Evolutionary conservation across 2,113 vertebrate genomes (phyloP), one percentile per base, ranked within the genome.

Genomic region (Fulmarus glacialis): DNA sequence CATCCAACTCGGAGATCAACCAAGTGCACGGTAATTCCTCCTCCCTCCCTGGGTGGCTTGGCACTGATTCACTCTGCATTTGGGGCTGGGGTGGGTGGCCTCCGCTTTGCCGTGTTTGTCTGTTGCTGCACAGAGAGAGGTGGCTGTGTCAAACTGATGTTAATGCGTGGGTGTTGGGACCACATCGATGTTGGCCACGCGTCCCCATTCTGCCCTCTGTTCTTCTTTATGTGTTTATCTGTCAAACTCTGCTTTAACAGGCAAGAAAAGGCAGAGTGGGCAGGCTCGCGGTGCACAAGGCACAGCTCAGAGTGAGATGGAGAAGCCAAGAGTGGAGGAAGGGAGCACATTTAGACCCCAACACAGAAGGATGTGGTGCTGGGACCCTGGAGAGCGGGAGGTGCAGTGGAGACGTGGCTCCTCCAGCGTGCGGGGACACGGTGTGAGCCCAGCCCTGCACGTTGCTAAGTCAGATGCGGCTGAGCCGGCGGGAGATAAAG

Each of bases 1-100:
- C 99, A 55, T 99, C 99, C 97, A 99, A 99, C 98, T 99, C 99
- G 0, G 99, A 99, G 98, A 99, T 99, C 98, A 99, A 99, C 98
- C 99, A 99, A 99, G 99, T 99, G 83, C 99, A 99, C 0, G 99
- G 99, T 99, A 98, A 99, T 89, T 80, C 42, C 34, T 82, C 12
- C 21, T 19, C 53, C 26, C 43, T 77, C 6, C 4, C 45, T 40
- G n/a, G 20, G 56, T 74, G 71, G 16, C 30, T 71, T 2, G 0
- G 74, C 40, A 5, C 55, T 13, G 29, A 26, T 40, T 62, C 24
- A 4, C 12, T 78, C 55, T 15, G 17, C 8, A 0, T 38, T 62
- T 40, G 60, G 56, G 53, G 50, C 22, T 78, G 42, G 52, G 40
- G 4, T 58, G 78, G 78, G 20, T 82, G 64, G 47, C 36, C n/a